Conservation (phyloP, 1,140 invertebrate genomes). For the Drosophila mauritiana region DNA sequence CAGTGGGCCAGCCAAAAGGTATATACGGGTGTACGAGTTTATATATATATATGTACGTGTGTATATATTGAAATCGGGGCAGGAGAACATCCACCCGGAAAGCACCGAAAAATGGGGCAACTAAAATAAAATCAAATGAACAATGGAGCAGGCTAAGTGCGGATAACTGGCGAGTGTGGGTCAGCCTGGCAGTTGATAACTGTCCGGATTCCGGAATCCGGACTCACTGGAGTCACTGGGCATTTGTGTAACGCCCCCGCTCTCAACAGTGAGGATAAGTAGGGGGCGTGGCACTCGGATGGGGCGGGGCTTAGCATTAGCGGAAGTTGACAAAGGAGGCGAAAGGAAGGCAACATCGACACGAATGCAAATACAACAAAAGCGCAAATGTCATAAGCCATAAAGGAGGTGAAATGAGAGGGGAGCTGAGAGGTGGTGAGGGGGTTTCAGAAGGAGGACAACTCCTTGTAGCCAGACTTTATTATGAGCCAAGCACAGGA, state of each 20-base stretch:
- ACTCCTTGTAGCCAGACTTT: constrained; percentile 32
- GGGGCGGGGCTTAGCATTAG: constrained; percentile 32
- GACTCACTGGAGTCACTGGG: constrained; percentile 14
- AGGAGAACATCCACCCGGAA: constrained; percentile 20
- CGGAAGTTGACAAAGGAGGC: constrained; percentile 61
- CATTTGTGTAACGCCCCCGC: background rate
- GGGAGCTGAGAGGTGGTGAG: no score
- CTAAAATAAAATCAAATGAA: constrained; percentile 57
- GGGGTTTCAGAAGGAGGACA: constrained; percentile 4
- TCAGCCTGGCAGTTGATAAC: constrained; percentile 49
- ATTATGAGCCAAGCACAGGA: constrained; percentile 35
- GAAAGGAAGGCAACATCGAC: constrained; percentile 45
- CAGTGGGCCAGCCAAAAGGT: constrained; percentile 9
- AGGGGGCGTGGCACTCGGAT: constrained; percentile 11
- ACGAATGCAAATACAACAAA: constrained; percentile 67
- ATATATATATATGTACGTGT: background rate
- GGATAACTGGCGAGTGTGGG: constrained; percentile 38
- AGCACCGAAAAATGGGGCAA: constrained; percentile 53
- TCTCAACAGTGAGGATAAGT: background rate
- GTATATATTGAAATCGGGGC: constrained; percentile 12
- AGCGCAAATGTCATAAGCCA: constrained; percentile 63
- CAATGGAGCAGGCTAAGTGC: constrained; percentile 41
- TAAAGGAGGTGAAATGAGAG: constrained; percentile 19
- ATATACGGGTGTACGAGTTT: background rate
- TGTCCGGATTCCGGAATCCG: constrained; percentile 14